phyloP scores from a whole-genome alignment of 1,140 invertebrate species.

The Coelopa frigida region DNA sequence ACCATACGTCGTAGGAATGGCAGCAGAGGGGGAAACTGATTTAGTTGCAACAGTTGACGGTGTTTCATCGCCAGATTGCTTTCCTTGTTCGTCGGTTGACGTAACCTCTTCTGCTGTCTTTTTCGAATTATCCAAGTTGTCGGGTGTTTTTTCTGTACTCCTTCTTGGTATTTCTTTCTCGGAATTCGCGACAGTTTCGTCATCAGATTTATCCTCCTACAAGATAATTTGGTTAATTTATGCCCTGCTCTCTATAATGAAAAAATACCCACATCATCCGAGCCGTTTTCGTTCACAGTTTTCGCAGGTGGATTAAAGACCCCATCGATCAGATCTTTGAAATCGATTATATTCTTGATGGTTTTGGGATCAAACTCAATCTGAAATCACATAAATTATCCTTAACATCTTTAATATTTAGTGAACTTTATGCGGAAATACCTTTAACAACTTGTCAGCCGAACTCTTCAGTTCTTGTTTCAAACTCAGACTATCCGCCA shows the following conservation, averaged over 20 bases:
- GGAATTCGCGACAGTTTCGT: constrained; percentile 18
- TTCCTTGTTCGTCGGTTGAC: not conserved
- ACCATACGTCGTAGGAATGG: constrained; percentile 31
- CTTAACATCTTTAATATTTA: not conserved
- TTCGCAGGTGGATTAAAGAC: constrained; percentile 24
- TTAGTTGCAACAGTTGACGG: not conserved
- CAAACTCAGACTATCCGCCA: constrained; percentile 16
- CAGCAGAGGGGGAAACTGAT: constrained; percentile 8
- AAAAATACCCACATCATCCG: constrained; percentile 10
- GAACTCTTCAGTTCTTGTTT: constrained; percentile 29
- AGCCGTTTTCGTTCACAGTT: constrained; percentile 4
- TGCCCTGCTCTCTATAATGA: not conserved
- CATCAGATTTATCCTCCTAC: not conserved
- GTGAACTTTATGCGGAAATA: constrained; percentile 9
- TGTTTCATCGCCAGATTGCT: not conserved
- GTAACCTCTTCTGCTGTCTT: not conserved
- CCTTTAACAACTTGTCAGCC: constrained; percentile 27
- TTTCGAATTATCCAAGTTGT: not conserved
- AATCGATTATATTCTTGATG: constrained; percentile 24
- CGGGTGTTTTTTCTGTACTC: not conserved
- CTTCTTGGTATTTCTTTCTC: constrained; percentile 18
- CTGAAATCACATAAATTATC: constrained; percentile 14
- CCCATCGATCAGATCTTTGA: constrained; percentile 33
- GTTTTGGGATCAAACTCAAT: constrained; percentile 32
- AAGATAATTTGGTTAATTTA: constrained; percentile 1